These are phyloP conservation scores for Aleiodes leptofemur DNA, from an alignment of 2,888 invertebrate species.

Conservation along the genomic window DNA sequence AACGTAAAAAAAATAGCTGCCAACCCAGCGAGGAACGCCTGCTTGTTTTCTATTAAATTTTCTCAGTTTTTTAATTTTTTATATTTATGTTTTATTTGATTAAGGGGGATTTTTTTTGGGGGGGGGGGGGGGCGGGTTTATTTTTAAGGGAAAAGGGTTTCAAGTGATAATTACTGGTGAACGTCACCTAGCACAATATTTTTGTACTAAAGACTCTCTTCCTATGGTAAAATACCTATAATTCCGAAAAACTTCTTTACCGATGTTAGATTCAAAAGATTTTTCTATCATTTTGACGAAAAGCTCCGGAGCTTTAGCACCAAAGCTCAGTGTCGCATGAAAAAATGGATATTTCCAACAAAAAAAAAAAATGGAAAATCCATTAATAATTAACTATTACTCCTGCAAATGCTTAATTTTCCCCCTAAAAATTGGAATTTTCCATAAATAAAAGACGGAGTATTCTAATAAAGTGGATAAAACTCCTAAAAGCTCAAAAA, in stretches of 20 bases:
- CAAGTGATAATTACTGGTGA: not conserved
- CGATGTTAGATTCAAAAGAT: not conserved
- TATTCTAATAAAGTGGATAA: too few relatives aligned
- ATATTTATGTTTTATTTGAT: not conserved
- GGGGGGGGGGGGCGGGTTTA: not conserved
- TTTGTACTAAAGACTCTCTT: not conserved
- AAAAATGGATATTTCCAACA: not conserved
- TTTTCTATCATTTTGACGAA: not conserved
- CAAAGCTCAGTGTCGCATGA: not conserved
- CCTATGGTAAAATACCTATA: not conserved
- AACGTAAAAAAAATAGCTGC: too few relatives aligned
- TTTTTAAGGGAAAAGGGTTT: slow-evolving; percentile 19
- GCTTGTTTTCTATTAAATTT: too few relatives aligned
- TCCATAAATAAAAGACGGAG: too few relatives aligned
- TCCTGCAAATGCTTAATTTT: too few relatives aligned
- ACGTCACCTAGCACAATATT: not conserved
- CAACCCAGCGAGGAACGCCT: too few relatives aligned
- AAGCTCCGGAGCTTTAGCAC: not conserved
- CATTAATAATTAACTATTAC: too few relatives aligned
- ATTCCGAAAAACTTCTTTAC: not conserved
- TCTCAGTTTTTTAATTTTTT: not conserved
- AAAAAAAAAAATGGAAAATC: too few relatives aligned
- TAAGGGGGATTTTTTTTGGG: not conserved
- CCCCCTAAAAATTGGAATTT: too few relatives aligned
- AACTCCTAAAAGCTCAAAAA: too few relatives aligned